These are phyloP conservation scores for Eidolon dupreanum DNA, from an alignment of 2,797 vertebrate species.

Conservation along the genomic window DNA sequence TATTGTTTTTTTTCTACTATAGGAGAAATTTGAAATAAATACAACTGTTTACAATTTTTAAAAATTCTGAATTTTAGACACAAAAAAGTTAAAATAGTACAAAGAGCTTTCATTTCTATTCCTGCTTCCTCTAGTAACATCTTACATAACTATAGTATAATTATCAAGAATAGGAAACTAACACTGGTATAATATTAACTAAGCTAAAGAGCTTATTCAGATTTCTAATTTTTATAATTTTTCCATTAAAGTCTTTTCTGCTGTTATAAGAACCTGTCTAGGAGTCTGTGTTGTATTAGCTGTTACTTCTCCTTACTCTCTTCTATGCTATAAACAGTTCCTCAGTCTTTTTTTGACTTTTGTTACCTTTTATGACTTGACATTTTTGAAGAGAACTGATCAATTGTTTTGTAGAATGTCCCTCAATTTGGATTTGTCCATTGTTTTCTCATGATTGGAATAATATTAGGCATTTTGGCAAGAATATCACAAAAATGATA, in stretches of 20 bases:
- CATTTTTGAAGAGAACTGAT: background rate
- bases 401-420: background rate
- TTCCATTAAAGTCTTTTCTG: background rate
- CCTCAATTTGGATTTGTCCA: background rate
- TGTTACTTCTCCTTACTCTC: background rate
- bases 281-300: background rate
- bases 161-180: background rate
- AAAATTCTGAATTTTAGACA: constrained; percentile 27
- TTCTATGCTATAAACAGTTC: background rate
- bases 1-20: background rate
- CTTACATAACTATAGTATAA: background rate
- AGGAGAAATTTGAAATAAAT: constrained; percentile 21
- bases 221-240: background rate
- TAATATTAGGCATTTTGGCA: background rate
- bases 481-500: background rate
- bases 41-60: background rate
- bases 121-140: background rate
- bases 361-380: background rate
- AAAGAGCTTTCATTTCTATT: background rate
- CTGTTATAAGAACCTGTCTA: background rate
- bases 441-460: background rate
- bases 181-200: background rate
- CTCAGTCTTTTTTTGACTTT: background rate
- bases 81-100: constrained; percentile 2
- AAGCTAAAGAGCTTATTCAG: background rate